Conservation (phyloP, 1,140 invertebrate genomes). For the Drosophila murphyi region DNA sequence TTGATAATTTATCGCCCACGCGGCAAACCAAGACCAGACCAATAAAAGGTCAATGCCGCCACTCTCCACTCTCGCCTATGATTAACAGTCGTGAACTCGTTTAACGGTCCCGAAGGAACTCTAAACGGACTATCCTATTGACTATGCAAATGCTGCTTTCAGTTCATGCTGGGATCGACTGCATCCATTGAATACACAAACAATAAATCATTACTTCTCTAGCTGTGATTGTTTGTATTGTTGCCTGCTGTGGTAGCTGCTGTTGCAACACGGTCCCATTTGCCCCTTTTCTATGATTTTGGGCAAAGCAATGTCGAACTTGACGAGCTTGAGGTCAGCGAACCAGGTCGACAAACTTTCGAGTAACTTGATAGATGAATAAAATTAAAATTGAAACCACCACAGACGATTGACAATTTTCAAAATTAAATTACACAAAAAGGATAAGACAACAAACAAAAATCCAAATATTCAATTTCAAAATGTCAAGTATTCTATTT, state of each 20-base stretch:
- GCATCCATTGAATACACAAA: conserved; percentile 26
- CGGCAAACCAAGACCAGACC: conserved; percentile 9
- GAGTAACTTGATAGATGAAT: conserved; percentile 37
- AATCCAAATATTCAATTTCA: too few species aligned
- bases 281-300: background rate
- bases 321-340: background rate
- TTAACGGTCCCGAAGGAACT: background rate
- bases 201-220: conserved; percentile 25
- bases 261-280: conserved; percentile 12
- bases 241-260: background rate
- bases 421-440: background rate
- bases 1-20: conserved; percentile 11
- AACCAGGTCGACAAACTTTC: conserved; percentile 32
- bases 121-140: background rate
- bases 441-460: too few species aligned
- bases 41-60: conserved; percentile 1
- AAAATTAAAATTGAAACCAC: background rate
- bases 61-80: background rate
- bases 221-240: conserved; percentile 34
- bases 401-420: conserved; percentile 11
- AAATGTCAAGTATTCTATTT: too few species aligned
- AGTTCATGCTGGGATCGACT: background rate
- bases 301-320: conserved; percentile 31
- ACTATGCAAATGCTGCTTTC: conserved; percentile 6
- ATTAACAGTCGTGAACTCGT: conserved; percentile 22